Percentiles rank a stretch among this genome's conserved stretches.
Evolutionary conservation across 2,888 invertebrate genomes (phyloP).

Genomic region (Microchrysa polita): DNA sequence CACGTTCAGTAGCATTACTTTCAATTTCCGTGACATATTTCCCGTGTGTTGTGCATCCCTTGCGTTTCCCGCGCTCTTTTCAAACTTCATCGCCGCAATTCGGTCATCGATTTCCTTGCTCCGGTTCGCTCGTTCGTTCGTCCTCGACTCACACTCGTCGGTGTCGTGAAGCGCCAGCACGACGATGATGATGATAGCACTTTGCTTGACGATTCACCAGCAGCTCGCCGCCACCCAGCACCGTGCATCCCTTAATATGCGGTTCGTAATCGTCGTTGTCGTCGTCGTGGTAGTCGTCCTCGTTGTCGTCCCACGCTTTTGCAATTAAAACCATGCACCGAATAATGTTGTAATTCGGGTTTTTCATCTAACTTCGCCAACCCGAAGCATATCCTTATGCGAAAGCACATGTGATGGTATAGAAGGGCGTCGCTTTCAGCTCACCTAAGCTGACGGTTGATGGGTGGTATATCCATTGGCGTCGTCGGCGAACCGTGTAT

Average conservation of each 20-base stretch:
- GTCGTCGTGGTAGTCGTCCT: background rate
- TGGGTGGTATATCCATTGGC: constrained; percentile 2
- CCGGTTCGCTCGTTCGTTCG: constrained; percentile 19
- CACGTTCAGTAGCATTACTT: constrained; percentile 33
- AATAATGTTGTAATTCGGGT: constrained; percentile 5
- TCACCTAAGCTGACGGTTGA: background rate
- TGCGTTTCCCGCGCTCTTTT: constrained; percentile 34
- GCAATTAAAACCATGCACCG: constrained; percentile 19
- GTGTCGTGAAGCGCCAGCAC: constrained; percentile 5
- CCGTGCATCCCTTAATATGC: background rate
- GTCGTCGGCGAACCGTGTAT: background rate
- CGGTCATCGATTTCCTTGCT: constrained; percentile 41
- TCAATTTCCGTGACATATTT: constrained; percentile 43
- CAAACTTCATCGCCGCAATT: constrained; percentile 36
- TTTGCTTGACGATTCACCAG: background rate
- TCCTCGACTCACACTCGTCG: constrained; percentile 13
- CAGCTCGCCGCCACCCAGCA: background rate
- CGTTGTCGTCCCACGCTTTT: constrained; percentile 35
- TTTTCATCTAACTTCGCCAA: background rate
- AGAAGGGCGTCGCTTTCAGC: constrained; percentile 19
- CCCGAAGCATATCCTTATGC: constrained; percentile 3
- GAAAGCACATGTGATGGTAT: constrained; percentile 33
- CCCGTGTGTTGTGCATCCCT: background rate
- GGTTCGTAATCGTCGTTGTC: background rate
- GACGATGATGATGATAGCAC: background rate